Evolutionary conservation across 2,888 invertebrate genomes (phyloP).

Genomic region (Scaeva pyrastri): DNA sequence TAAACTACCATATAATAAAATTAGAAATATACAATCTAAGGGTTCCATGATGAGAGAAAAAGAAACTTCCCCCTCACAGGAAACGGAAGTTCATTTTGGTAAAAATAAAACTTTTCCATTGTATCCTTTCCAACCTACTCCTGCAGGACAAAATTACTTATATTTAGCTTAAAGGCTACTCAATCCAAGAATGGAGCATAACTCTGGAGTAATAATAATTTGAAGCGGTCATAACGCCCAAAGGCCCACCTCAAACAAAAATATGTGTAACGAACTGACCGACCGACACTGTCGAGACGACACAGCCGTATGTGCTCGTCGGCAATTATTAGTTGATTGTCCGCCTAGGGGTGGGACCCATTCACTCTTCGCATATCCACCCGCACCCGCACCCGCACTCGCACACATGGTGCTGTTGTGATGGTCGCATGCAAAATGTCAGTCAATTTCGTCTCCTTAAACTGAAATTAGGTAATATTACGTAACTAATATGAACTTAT

Average conservation of each 20-base stretch:
- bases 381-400: not conserved
- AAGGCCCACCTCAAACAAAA: constrained; percentile 14
- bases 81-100: constrained; percentile 27
- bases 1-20: constrained; percentile 33
- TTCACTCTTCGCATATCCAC: not conserved
- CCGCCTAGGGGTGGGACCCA: constrained; percentile 32
- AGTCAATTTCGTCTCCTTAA: constrained; percentile 65
- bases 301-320: constrained; percentile 40
- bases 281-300: not conserved
- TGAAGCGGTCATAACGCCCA: constrained; percentile 61
- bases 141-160: constrained; percentile 18
- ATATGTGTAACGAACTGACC: constrained; percentile 13
- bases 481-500: constrained; percentile 43
- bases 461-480: not conserved
- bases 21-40: constrained; percentile 39
- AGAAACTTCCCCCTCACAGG: constrained; percentile 17
- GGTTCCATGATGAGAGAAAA: not conserved
- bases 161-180: constrained; percentile 16
- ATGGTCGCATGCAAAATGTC: constrained; percentile 72
- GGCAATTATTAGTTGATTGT: constrained; percentile 70
- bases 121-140: constrained; percentile 22
- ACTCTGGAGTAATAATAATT: constrained; percentile 60
- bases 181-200: constrained; percentile 21
- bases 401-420: not conserved
- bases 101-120: not conserved